Evolutionary conservation across 2,888 invertebrate genomes (phyloP).

Genomic region (Drosophila borborema): DNA sequence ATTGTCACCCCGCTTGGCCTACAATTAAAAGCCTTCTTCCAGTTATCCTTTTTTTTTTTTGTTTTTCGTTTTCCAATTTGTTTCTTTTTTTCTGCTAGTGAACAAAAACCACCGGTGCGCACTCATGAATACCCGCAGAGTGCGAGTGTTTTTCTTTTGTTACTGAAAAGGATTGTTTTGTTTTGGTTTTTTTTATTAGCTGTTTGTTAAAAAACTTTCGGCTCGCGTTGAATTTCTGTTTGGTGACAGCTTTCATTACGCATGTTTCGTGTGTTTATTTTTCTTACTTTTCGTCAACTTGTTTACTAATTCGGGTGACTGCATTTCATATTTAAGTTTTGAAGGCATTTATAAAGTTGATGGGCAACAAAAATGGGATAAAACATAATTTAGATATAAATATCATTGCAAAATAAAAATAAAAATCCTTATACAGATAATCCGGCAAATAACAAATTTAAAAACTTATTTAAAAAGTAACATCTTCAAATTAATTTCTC

Average conservation of each 20-base stretch:
- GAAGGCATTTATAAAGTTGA: background rate
- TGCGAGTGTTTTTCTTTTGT: conserved; percentile 41
- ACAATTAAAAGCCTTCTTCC: conserved; percentile 15
- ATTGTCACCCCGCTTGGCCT: conserved; percentile 51
- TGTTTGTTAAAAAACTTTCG: conserved; percentile 41
- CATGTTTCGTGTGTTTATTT: conserved; percentile 19
- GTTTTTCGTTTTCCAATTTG: conserved; percentile 10
- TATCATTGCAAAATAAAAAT: background rate
- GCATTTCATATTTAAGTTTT: conserved; percentile 29
- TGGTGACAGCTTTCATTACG: conserved; percentile 61
- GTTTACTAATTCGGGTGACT: conserved; percentile 52
- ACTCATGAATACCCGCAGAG: conserved; percentile 32
- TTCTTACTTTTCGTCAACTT: conserved; percentile 5
- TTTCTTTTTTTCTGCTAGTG: conserved; percentile 28
- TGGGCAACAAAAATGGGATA: too few species aligned
- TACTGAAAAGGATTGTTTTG: conserved; percentile 45
- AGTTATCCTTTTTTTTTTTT: conserved; percentile 3
- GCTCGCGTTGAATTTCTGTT: conserved; percentile 32
- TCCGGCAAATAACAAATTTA: too few species aligned
- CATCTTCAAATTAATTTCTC: background rate
- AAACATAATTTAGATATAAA: background rate
- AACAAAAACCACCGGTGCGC: conserved; percentile 9
- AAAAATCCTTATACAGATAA: background rate
- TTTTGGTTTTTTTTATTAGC: background rate
- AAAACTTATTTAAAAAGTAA: background rate